Conservation (phyloP, 2,888 invertebrate genomes). For the Hesperia comma region DNA sequence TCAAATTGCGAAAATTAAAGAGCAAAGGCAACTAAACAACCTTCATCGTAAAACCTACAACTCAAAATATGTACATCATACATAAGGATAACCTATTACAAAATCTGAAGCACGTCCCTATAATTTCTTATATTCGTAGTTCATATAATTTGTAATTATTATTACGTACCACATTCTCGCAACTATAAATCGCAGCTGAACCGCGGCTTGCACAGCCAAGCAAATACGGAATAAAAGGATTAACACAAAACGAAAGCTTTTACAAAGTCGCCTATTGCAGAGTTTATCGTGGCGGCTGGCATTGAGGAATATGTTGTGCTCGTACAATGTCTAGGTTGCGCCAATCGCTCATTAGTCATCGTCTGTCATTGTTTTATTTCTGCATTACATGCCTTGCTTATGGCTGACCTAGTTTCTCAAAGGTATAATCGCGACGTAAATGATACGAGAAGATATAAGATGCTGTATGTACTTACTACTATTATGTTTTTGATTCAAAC, state of each 20-base stretch:
- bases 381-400: conserved; percentile 32
- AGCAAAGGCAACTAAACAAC: no score
- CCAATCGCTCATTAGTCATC: conserved; percentile 36
- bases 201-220: not conserved
- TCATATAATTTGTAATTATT: not conserved
- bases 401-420: conserved; percentile 20
- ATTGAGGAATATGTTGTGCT: conserved; percentile 33
- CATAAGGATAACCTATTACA: no score
- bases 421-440: conserved; percentile 22
- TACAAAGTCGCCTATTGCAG: conserved; percentile 35
- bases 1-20: no score
- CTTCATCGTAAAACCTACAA: no score
- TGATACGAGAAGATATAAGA: not conserved
- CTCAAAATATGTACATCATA: no score
- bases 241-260: conserved; percentile 36
- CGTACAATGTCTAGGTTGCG: conserved; percentile 38
- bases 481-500: not conserved
- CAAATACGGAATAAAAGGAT: conserved; percentile 9
- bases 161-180: not conserved
- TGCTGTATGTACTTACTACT: not conserved
- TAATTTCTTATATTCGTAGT: no score
- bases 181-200: not conserved
- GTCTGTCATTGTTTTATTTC: conserved; percentile 38
- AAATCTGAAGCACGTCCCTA: no score
- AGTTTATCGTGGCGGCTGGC: conserved; percentile 34